Percentiles rank a stretch among this genome's conserved stretches.
These are phyloP conservation scores for Drosophila ficusphila DNA, from an alignment of 1,140 invertebrate genomes.

Conservation along the genomic window DNA sequence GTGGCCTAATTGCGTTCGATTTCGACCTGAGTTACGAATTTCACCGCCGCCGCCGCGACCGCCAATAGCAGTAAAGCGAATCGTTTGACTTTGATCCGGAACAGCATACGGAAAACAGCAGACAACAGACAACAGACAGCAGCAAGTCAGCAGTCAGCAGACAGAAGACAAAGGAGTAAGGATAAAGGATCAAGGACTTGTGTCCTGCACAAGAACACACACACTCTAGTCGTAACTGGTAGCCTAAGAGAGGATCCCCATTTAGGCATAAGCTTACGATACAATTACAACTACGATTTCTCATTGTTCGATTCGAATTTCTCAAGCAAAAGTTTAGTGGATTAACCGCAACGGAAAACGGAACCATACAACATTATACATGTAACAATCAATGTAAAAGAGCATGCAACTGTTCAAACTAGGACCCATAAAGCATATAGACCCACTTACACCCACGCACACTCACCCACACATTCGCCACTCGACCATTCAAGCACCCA, in stretches of 20 bases:
- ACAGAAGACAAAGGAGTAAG: too few relatives aligned
- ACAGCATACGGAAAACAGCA: too few relatives aligned
- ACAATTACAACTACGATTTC: constrained; percentile 38
- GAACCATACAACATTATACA: constrained; percentile 66
- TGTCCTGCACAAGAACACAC: constrained; percentile 36
- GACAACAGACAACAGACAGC: too few relatives aligned
- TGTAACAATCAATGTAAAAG: constrained; percentile 80
- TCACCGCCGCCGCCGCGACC: too few relatives aligned
- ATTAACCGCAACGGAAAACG: constrained; percentile 52
- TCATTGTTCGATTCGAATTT: constrained; percentile 46
- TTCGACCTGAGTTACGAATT: constrained; percentile 60
- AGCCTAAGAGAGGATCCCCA: constrained; percentile 19
- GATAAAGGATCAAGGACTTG: constrained; percentile 3
- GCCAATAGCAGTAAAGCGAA: constrained; percentile 68
- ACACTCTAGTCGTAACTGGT: constrained; percentile 41
- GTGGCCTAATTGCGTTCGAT: constrained; percentile 49
- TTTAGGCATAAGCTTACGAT: constrained; percentile 27
- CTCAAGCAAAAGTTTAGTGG: constrained; percentile 45
- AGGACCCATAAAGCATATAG: constrained; percentile 41
- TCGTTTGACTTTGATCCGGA: constrained; percentile 30
- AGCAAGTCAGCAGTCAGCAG: too few relatives aligned
- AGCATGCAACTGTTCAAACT: constrained; percentile 66
- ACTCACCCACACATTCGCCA: constrained; percentile 15
- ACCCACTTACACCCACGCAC: constrained; percentile 4
- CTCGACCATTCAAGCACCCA: constrained; percentile 62